A percentile compares a stretch with the other conserved stretches of the same genome.
Conservation (phyloP, 2,113 vertebrate species). For the Pundamilia nyererei region DNA sequence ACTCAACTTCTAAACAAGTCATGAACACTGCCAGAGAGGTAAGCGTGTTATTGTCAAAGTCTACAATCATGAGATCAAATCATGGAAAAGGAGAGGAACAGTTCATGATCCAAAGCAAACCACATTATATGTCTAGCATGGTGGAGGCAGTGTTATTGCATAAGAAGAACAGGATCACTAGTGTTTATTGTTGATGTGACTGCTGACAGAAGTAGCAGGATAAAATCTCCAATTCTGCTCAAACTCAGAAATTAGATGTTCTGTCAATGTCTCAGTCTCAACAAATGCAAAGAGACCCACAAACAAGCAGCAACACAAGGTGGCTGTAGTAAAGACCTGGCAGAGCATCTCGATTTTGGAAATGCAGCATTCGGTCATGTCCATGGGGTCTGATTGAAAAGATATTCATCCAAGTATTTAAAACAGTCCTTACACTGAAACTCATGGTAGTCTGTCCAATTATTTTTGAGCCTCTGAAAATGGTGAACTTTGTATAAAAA, state of each 20-base stretch:
- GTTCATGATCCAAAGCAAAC: not conserved
- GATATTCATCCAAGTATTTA: not conserved
- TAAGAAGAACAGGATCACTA: not conserved
- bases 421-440: not conserved
- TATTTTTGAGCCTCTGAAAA: not conserved
- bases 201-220: not conserved
- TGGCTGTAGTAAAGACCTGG: not conserved
- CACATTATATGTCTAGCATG: not conserved
- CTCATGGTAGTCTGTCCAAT: accelerated
- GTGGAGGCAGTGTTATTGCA: not conserved
- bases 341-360: not conserved
- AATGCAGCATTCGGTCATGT: not conserved
- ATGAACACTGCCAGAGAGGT: not conserved
- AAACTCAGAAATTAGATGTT: not conserved
- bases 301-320: not conserved
- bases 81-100: not conserved
- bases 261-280: not conserved
- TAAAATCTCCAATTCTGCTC: not conserved
- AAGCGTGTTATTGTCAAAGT: not conserved
- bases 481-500: accelerated
- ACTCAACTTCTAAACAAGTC: not conserved
- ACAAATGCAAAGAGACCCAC: not conserved
- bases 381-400: accelerated
- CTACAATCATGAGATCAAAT: not conserved
- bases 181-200: not conserved